A percentile compares a stretch with the other conserved stretches of the same genome.
Conservation (phyloP, 2,888 invertebrate genomes). For the Eretmocerus hayati region DNA sequence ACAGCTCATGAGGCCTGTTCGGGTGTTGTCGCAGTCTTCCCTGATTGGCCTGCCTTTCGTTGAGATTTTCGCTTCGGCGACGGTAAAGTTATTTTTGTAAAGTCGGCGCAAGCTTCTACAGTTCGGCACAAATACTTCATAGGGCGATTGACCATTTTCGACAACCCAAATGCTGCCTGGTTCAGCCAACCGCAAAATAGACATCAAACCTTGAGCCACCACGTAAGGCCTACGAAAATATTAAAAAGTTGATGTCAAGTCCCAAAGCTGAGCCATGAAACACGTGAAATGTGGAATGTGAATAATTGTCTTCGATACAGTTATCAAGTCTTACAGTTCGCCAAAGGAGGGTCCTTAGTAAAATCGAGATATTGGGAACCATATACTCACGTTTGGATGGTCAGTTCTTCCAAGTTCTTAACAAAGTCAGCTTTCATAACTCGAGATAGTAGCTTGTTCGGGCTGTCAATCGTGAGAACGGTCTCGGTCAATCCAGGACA, state of each 20-base stretch:
- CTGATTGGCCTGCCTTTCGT: slow-evolving; percentile 31
- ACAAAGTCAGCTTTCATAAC: slow-evolving; percentile 43
- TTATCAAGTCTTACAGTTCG: not conserved
- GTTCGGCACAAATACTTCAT: slow-evolving; percentile 37
- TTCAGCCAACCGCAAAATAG: slow-evolving; percentile 30
- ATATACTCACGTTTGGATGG: slow-evolving; percentile 40
- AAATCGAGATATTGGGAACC: not conserved
- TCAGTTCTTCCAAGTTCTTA: slow-evolving; percentile 37
- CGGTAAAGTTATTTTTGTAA: slow-evolving; percentile 38
- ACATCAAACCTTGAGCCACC: slow-evolving; percentile 39
- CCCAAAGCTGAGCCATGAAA: too few species aligned
- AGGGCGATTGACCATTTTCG: slow-evolving; percentile 37
- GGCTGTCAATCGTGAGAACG: slow-evolving; percentile 37
- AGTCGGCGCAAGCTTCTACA: slow-evolving; percentile 33
- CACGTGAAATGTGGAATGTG: not conserved
- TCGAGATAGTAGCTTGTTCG: slow-evolving; percentile 37
- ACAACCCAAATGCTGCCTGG: slow-evolving; percentile 40
- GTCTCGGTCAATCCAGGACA: slow-evolving; percentile 46
- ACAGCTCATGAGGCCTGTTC: slow-evolving; percentile 36
- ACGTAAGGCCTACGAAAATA: slow-evolving; percentile 32
- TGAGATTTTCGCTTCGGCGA: slow-evolving; percentile 25
- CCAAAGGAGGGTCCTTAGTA: not conserved
- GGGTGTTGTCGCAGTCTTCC: slow-evolving; percentile 36
- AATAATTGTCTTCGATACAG: not conserved
- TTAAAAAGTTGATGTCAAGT: too few species aligned